Evolutionary conservation across 2,888 invertebrate genomes (phyloP).

Genomic region (Creontiades dilutus): DNA sequence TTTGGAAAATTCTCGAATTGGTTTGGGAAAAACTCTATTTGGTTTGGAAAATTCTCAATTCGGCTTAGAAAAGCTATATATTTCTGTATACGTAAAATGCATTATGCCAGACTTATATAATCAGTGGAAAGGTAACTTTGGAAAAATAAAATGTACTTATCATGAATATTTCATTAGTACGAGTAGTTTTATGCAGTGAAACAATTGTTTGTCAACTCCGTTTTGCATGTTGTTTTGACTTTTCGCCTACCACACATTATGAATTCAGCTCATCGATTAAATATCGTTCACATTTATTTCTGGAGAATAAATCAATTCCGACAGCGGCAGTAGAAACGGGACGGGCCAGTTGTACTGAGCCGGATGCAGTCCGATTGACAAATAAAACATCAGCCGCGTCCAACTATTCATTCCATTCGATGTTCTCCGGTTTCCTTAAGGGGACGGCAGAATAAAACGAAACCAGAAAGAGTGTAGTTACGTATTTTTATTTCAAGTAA

Average conservation of each 20-base stretch:
- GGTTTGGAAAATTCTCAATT: too few species aligned
- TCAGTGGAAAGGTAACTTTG: too few species aligned
- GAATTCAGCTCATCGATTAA: neutral
- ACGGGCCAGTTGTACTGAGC: neutral
- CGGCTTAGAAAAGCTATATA: too few species aligned
- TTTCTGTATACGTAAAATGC: too few species aligned
- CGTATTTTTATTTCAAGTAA: constrained; percentile 30
- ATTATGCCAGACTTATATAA: too few species aligned
- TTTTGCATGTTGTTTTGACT: neutral
- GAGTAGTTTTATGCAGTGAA: too few species aligned
- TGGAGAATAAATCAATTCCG: neutral
- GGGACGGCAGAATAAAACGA: constrained; percentile 1
- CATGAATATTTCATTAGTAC: too few species aligned
- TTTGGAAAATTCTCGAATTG: too few species aligned
- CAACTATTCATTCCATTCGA: neutral
- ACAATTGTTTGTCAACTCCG: too few species aligned
- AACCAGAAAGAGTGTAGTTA: neutral
- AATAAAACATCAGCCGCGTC: neutral
- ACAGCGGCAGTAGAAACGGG: neutral
- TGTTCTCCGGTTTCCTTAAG: neutral
- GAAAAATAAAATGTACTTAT: too few species aligned
- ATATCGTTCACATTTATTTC: neutral
- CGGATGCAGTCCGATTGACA: neutral
- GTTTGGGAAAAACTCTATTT: too few species aligned
- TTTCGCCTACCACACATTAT: neutral